Base-by-base conservation (phyloP, 2,797 vertebrate genomes). In the Adelosebastes latens region DNA sequence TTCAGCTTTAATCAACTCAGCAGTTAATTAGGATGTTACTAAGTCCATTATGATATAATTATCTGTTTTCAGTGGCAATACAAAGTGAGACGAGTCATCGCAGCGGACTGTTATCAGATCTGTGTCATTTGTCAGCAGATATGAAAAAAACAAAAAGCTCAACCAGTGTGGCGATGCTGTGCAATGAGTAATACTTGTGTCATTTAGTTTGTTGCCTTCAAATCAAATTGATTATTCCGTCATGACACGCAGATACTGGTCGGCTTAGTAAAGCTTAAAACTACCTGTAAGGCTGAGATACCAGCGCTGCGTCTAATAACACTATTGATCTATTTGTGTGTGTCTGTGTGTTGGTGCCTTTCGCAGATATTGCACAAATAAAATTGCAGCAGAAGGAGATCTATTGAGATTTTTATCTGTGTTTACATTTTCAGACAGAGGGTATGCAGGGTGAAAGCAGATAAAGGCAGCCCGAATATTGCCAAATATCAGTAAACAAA, bases 301-400 rank as follows among this genome's bases (percentile, higher is more conserved):
- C 16, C 61, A 36, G 67, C 75, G 11, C 66, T 39, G 29, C 60
- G 22, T 76, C 34, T 81, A 75, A 87, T 82, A 79, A 49, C 22
- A 60, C 72, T 78, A 87, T 88, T 69, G 72, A 88, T 86, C 70
- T 61, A 4, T 78, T 61, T 75, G 27, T 56, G 27, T 58, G 52
- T 59, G 32, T 72, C 3, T 73, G 31, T 68, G 46, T 56, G 63
- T 63, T 13, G 2, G 22, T 29, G 16, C 8, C 3, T 84, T 65
- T 62, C 16, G 36, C 39, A 79, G 49, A 49, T 75, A 63, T 77
- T 72, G 52, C 56, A 64, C 3, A 3, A 4, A 59, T 53, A 59
- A 53, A 63, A 71, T 4, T 46, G 10, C 60, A 49, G 29, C n/a
- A 65, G 76, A 75, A 49, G 5, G 0, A 10, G 61, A 55, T 56